Conservation (phyloP, 2,113 vertebrate species). For the Zosterops lateralis region DNA sequence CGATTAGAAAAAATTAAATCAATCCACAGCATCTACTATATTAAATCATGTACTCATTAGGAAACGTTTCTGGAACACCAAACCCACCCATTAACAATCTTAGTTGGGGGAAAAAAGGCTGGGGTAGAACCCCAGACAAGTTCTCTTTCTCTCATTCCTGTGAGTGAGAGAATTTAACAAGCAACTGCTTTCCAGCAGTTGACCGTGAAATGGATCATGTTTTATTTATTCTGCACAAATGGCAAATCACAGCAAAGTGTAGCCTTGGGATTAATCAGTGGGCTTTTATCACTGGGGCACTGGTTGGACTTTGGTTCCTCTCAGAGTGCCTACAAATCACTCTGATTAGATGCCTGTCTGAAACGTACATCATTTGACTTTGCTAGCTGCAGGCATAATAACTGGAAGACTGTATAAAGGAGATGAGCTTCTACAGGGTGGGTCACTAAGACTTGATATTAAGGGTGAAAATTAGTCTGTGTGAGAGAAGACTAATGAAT, state of each 20-base stretch:
- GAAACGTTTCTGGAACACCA: not conserved
- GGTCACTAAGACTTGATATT: not conserved
- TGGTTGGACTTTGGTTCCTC: not conserved
- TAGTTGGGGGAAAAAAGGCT: not conserved
- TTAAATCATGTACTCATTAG: not conserved
- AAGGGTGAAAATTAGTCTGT: not conserved
- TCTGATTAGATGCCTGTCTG: not conserved
- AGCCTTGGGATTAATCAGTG: constrained; percentile 11
- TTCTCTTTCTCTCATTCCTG: not conserved
- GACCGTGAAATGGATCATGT: constrained; percentile 4
- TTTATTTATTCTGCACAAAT: constrained; percentile 39
- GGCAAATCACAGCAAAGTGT: not conserved
- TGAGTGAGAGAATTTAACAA: not conserved
- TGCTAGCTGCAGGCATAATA: not conserved
- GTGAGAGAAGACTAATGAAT: not conserved
- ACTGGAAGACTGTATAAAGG: not conserved
- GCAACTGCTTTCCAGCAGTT: not conserved
- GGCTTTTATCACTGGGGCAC: constrained; percentile 10
- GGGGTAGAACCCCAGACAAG: not conserved
- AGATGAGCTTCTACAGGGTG: not conserved
- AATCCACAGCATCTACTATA: not conserved
- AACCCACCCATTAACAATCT: not conserved
- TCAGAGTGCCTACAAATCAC: constrained; percentile 14
- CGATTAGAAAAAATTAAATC: not conserved
- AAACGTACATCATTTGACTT: not conserved